Evolutionary conservation across 2,888 invertebrate genomes (phyloP).

Genomic region (Platynereis dumerilii): DNA sequence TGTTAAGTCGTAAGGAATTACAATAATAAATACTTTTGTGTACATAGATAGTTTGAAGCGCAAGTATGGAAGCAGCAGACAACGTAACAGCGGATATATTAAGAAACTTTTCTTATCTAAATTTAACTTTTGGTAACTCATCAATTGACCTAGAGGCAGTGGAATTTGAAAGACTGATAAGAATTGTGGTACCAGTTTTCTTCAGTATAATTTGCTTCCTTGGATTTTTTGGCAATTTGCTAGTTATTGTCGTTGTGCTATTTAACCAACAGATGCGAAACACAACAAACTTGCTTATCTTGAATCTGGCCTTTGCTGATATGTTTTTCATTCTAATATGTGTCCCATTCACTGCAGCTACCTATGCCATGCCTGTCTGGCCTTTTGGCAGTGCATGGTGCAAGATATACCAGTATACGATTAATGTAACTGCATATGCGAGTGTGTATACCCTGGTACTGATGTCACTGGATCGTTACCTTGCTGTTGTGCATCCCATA

Average conservation of each 20-base stretch:
- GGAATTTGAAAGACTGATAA: conserved; percentile 32
- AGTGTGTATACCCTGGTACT: conserved; percentile 92
- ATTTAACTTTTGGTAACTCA: too few relatives aligned
- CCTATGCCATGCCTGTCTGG: conserved; percentile 86
- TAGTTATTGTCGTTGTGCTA: conserved; percentile 87
- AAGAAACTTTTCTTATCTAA: too few relatives aligned
- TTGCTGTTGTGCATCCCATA: conserved; percentile 93
- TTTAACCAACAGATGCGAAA: conserved; percentile 91
- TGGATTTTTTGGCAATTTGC: conserved; percentile 86
- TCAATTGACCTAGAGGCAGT: too few relatives aligned
- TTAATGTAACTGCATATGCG: conserved; percentile 90
- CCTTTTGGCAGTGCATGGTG: conserved; percentile 91
- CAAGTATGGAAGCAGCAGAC: too few relatives aligned
- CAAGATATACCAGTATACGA: conserved; percentile 87
- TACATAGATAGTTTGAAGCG: too few relatives aligned
- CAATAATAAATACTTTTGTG: too few relatives aligned
- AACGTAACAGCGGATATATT: too few relatives aligned
- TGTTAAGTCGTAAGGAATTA: too few relatives aligned
- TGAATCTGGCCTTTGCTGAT: conserved; percentile 88
- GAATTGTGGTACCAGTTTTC: conserved; percentile 68
- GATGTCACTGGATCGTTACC: conserved; percentile 88
- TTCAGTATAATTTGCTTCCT: conserved; percentile 86
- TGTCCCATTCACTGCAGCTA: conserved; percentile 91
- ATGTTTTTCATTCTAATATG: conserved; percentile 90
- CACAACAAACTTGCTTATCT: conserved; percentile 89